Evolutionary conservation across 1,140 invertebrate species (phyloP), one percentile per base, ranked within the genome.

Genomic region (Macrostomum lignano): DNA sequence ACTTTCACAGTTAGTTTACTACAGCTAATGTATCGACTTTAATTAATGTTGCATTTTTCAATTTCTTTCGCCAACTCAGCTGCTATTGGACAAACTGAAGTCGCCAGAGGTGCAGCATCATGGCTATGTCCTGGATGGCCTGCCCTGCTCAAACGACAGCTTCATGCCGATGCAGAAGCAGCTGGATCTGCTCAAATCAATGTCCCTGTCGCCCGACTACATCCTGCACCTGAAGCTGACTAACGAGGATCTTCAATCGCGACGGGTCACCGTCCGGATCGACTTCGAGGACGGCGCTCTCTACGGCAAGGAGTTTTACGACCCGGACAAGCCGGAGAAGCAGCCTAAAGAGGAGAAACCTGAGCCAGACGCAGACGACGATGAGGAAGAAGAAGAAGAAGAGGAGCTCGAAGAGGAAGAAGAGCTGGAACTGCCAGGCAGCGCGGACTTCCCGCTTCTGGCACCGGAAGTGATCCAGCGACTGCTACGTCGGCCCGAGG

Each of bases 121-220:
- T 46, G 55, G 55, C 5, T 58, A 58, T 46, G 42, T 58, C 14
- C 34, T 58, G 25, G 55, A 58, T 47, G 55, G 49, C 25, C 55
- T 54, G 40, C 55, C 55, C 5, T 48, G 44, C 33, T 33, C 53
- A 21, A 46, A 42, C 31, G 51, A 55, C 35, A 50, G 46, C 7
- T 42, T 42, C 19, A 38, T 57, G 30, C 46, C 42, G 11, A 45
- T 54, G 10, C 43, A 45, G 35, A 47, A 58, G 26, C 55, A 58
- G 35, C 31, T 58, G 14, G 54, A 57, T 36, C 38, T 53, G 25
- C 44, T 57, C 5, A 53, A 49, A 38, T 55, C 48, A 31, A 56
- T 50, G 49, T 49, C 49, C 42, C 33, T 58, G 2, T 48, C 47
- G 29, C 55, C 55, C 35, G 54, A 57, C 38, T 56, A 54, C 42